Base-by-base conservation (phyloP, 2,888 invertebrate species). In the Eupithecia tripunctaria region DNA sequence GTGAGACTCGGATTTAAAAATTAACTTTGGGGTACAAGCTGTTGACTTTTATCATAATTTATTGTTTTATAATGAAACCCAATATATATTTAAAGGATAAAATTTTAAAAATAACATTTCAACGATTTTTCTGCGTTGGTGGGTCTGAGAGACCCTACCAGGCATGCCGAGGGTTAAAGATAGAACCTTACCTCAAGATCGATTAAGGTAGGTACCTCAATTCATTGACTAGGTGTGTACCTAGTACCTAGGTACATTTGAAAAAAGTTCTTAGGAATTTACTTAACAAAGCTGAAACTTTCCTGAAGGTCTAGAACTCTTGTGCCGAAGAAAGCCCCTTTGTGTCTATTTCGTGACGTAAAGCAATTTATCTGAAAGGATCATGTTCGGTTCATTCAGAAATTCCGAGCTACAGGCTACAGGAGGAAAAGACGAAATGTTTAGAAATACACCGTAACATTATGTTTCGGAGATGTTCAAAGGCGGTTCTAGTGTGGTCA, bases 321-420 rank as follows among this genome's bases (percentile, higher is more conserved):
- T 29, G 15, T 60, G 56, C 10, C 25, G 14, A 56, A 60, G 60
- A 29, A 60, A 21, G 29, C 8, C 27, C 29, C 29, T 29, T 29
- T 60, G 29, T 29, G 29, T 8, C 7, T 18, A 56, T 60, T 60
- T 29, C 29, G 60, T 29, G 41, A 43, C 43, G 38, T 66, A 43
- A 43, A 43, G 27, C 27, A 66, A 47, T 66, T 66, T 60, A 29
- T n/a, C 36, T 29, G 21, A 41, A 38, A 64, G 36, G 64, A 21
- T 64, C 66, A 43, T 66, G 60, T 29, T 29, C 14, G 29, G 60
- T 60, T 29, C 29, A 60, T 60, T 60, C 59, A 56, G 56, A 56
- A 56, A 25, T 25, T 56, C 59, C 15, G 27, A 60, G 18, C 21
- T 56, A 25, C 21, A 56, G 25, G 18, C 21, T 56, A 25, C 21